A percentile compares a stretch with the other conserved stretches of the same genome.
Conservation (phyloP, 2,888 invertebrate genomes). For the Tetranychus truncatus region DNA sequence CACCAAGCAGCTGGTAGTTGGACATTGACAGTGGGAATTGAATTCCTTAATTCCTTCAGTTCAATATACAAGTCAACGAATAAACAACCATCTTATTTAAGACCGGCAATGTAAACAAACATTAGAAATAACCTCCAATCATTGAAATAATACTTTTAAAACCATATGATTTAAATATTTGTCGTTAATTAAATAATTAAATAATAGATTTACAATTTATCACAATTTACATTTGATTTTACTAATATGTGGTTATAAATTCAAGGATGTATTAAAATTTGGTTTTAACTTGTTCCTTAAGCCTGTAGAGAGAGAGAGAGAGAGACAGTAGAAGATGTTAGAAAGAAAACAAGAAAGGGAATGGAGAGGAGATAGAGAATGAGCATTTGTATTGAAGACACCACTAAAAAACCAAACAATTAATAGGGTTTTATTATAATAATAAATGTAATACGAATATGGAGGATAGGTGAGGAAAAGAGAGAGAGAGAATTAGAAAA, state of each 20-base stretch:
- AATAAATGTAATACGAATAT: background rate
- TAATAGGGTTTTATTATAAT: background rate
- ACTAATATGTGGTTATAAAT: background rate
- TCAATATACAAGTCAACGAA: background rate
- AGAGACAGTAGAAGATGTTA: background rate
- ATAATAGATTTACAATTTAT: background rate
- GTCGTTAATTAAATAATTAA: background rate
- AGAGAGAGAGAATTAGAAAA: background rate
- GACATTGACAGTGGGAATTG: slow-evolving; percentile 21
- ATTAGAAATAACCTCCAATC: background rate
- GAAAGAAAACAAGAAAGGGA: background rate
- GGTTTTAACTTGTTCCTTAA: background rate
- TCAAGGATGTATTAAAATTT: background rate
- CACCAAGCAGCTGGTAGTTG: slow-evolving; percentile 27
- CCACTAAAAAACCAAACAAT: background rate
- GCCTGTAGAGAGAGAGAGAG: background rate
- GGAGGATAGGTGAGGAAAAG: background rate
- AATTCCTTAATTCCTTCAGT: background rate
- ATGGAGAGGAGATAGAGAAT: background rate
- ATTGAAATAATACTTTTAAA: background rate
- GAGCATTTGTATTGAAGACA: background rate
- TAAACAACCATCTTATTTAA: background rate
- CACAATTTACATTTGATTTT: background rate
- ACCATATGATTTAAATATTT: background rate
- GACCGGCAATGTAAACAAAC: slow-evolving; percentile 1